Conservation (phyloP, 1,140 invertebrate species). For the Onthophagus taurus region DNA sequence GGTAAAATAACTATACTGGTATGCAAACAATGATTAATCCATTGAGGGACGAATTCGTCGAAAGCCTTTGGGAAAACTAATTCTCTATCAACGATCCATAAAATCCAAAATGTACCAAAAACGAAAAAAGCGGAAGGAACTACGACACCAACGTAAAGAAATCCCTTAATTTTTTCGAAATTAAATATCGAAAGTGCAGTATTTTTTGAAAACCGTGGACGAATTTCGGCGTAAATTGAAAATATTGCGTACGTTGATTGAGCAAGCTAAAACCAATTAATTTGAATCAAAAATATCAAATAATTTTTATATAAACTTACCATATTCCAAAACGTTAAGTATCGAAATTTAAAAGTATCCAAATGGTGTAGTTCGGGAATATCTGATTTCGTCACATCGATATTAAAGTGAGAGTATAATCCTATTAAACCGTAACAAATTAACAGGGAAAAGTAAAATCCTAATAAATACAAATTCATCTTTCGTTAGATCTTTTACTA, state of each 20-base stretch:
- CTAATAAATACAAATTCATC: no score
- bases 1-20: neutral
- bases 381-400: no score
- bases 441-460: no score
- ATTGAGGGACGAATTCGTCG: constrained; percentile 8
- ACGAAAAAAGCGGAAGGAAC: constrained; percentile 5
- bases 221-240: constrained; percentile 4
- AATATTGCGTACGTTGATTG: constrained; percentile 5
- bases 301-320: constrained; percentile 5
- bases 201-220: neutral
- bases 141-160: constrained; percentile 6
- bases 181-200: constrained; percentile 1
- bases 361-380: no score
- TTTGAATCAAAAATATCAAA: neutral
- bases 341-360: constrained; percentile 7
- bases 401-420: no score
- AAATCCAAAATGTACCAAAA: constrained; percentile 6
- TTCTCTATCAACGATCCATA: constrained; percentile 12
- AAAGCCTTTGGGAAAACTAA: constrained; percentile 8
- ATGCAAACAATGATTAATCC: constrained; percentile 12
- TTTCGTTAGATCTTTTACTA: no score
- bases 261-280: constrained; percentile 2
- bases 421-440: no score
- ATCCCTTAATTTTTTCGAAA: constrained; percentile 6
- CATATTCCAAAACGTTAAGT: constrained; percentile 14